phyloP scores from a whole-genome alignment of 2,113 vertebrate genomes.

The Anoplopoma fimbria region DNA sequence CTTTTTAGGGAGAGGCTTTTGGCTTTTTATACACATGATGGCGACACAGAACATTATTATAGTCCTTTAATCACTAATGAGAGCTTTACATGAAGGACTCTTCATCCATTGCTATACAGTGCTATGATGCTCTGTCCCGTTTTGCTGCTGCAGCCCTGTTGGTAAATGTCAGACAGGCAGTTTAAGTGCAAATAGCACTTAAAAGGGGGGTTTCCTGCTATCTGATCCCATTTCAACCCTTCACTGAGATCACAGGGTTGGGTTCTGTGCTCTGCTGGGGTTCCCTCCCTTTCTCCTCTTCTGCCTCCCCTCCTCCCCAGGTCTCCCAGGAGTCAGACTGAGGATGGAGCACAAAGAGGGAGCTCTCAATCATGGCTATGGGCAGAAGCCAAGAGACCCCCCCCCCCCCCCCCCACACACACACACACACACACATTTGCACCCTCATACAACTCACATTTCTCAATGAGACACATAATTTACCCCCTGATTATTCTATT shows the following conservation, averaged over 20 bases:
- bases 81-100: background rate
- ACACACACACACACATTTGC: conserved; percentile 20
- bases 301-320: background rate
- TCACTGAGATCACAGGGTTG: conserved; percentile 53
- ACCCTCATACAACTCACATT: conserved; percentile 18
- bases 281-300: conserved; percentile 15
- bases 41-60: background rate
- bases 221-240: conserved; percentile 60
- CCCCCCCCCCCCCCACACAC: background rate
- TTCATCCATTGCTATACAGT: background rate
- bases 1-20: background rate
- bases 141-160: conserved; percentile 20
- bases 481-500: background rate
- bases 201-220: conserved; percentile 46
- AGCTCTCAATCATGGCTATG: conserved; percentile 37
- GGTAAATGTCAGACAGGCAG: conserved; percentile 19
- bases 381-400: conserved; percentile 37
- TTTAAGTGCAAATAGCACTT: conserved; percentile 3
- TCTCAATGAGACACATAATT: conserved; percentile 36
- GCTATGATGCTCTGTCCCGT: background rate
- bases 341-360: conserved; percentile 14
- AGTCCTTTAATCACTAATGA: background rate
- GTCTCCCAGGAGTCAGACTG: no score
- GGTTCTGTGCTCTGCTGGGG: conserved; percentile 30
- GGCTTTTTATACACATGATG: background rate